Evolutionary conservation across 1,140 invertebrate genomes (phyloP).

Genomic region (Galleria mellonella): DNA sequence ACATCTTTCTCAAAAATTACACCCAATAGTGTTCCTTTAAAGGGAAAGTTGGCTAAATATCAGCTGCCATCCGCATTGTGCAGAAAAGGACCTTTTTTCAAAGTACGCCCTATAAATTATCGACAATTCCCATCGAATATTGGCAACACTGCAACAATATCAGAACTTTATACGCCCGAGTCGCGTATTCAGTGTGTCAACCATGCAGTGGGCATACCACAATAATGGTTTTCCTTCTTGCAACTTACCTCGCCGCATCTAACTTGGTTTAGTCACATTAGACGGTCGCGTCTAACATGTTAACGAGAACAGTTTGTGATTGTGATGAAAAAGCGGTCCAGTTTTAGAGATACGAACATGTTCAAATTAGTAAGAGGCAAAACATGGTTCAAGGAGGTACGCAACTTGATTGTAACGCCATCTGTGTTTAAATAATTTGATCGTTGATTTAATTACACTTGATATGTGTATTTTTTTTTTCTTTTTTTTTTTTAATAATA

Average conservation of each 20-base stretch:
- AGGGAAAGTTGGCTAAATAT: too few species aligned
- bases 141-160: slow-evolving; percentile 7
- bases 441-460: too few species aligned
- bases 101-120: neutral
- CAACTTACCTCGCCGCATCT: slow-evolving; percentile 1
- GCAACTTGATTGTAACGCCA: neutral
- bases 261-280: neutral
- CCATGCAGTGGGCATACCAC: neutral
- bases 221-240: slow-evolving; percentile 10
- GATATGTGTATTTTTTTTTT: too few species aligned
- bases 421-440: neutral
- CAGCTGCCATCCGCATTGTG: too few species aligned
- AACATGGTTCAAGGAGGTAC: slow-evolving; percentile 29
- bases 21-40: too few species aligned
- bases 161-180: slow-evolving; percentile 1
- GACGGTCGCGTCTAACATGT: too few species aligned
- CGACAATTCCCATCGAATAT: neutral
- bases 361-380: slow-evolving; percentile 22
- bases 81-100: too few species aligned
- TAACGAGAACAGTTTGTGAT: too few species aligned
- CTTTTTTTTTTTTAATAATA: too few species aligned
- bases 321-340: neutral
- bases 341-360: slow-evolving; percentile 18
- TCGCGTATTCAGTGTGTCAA: slow-evolving; percentile 4
- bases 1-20: too few species aligned